Base-by-base conservation (phyloP, 2,113 vertebrate genomes). In the Aix galericulata region DNA sequence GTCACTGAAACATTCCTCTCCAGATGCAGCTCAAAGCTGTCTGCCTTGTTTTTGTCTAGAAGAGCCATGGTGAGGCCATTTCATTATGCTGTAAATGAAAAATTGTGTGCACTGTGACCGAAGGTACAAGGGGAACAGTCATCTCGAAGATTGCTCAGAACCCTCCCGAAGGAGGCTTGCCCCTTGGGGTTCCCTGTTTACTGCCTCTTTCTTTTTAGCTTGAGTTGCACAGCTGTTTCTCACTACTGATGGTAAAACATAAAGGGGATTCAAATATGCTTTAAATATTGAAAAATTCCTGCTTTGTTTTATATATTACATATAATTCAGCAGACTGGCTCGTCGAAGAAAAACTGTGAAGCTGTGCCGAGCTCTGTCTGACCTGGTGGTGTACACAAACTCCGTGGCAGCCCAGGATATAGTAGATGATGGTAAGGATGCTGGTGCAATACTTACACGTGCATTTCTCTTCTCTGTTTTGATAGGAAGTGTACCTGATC, bases 371-470 rank as follows among this genome's bases (percentile, higher is more conserved):
- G 99, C 99, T 81, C 98, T 99, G 36, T 99, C 99, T 6, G 99
- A 99, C 91, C 96, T 99, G 52, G 99, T 99, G 89, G 98, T 99
- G 40, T 99, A 99, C 95, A 99, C 99, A 5, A 99, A 99, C 95
- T 99, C 99, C 0, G 98, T 99, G 89, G 98, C 98, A 22, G 99
- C 99, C 17, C 99, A 99, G 94, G 99, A 99, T 79, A 98, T 99
- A 71, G 95, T 99, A 74, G 99, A 99, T 86, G 99, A 99, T n/a
- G 99, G 99, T 99, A 96, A 91, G 97, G 38, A 59, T 71, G 60
- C 63, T 48, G 34, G 13, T 26, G 20, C 9, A 0, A 38, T 26
- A 8, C n/a, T 52, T 66, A 17, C 12, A 11, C 0, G 0, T 31
- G 29, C 32, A 29, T 46, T 27, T 46, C 50, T 29, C 63, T 38